A percentile compares a stretch with the other conserved stretches of the same genome.
Evolutionary conservation across 2,113 vertebrate species (phyloP).

Genomic region (Colistium nudipinnis): DNA sequence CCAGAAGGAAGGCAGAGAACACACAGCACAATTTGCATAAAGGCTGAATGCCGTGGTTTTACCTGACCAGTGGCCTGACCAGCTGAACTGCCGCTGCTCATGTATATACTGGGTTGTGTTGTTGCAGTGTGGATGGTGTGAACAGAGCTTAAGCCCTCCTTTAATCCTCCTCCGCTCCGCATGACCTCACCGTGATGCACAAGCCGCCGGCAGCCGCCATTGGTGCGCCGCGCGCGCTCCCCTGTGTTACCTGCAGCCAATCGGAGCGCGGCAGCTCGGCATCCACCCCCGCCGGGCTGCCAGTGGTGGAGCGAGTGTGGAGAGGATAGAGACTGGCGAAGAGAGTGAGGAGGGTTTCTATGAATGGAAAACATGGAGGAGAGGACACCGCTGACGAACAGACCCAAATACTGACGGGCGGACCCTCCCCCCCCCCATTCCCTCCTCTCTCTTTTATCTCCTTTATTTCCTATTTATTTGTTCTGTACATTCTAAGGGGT

Average conservation of each 20-base stretch:
- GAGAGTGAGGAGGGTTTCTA: conserved; percentile 39
- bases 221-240: conserved; percentile 56
- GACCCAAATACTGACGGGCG: conserved; percentile 28
- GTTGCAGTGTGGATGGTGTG: conserved; percentile 50
- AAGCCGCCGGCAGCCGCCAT: conserved; percentile 47
- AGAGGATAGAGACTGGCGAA: background rate
- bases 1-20: background rate
- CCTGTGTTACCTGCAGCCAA: conserved; percentile 70
- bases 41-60: background rate
- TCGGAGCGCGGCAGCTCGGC: conserved; percentile 59
- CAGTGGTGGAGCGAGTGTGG: conserved; percentile 30
- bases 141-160: conserved; percentile 64
- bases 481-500: background rate
- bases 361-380: conserved; percentile 67
- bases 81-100: background rate
- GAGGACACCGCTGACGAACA: conserved; percentile 35
- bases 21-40: background rate
- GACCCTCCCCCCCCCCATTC: background rate
- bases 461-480: background rate
- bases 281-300: conserved; percentile 56
- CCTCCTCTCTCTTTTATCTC: background rate
- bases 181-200: conserved; percentile 74
- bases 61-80: background rate
- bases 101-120: conserved; percentile 21
- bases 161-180: conserved; percentile 76